Conservation (phyloP, 1,140 invertebrate genomes). For the Zaprionus nigranus region DNA sequence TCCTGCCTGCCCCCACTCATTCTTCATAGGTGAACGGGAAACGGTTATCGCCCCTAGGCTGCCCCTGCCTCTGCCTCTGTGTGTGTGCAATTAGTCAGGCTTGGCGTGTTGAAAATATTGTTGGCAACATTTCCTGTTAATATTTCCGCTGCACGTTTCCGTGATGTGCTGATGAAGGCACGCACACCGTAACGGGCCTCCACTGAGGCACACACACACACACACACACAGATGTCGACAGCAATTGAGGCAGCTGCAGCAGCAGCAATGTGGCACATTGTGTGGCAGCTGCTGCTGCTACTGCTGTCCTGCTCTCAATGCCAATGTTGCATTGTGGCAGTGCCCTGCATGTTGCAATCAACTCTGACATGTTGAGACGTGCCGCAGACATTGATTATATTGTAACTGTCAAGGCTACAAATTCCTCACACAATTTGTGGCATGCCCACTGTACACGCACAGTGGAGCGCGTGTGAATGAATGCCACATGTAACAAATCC, state of each 20-base stretch:
- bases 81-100: constrained; percentile 65
- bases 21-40: constrained; percentile 1
- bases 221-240: constrained; percentile 28
- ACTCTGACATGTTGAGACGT: constrained; percentile 62
- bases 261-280: constrained; percentile 23
- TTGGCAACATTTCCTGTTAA: constrained; percentile 77
- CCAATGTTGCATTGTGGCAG: constrained; percentile 4
- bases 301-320: constrained; percentile 40
- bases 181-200: constrained; percentile 51
- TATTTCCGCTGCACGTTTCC: constrained; percentile 73
- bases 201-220: constrained; percentile 19
- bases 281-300: constrained; percentile 28
- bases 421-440: background rate
- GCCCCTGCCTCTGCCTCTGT: background rate
- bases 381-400: constrained; percentile 73
- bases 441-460: constrained; percentile 33
- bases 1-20: background rate
- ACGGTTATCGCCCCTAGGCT: background rate
- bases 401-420: constrained; percentile 52
- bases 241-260: constrained; percentile 16
- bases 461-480: constrained; percentile 53
- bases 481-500: constrained; percentile 36
- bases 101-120: constrained; percentile 70
- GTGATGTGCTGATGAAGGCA: constrained; percentile 51
- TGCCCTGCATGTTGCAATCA: constrained; percentile 61